Base-by-base conservation (phyloP, 2,797 vertebrate genomes). In the Antennarius maculatus region DNA sequence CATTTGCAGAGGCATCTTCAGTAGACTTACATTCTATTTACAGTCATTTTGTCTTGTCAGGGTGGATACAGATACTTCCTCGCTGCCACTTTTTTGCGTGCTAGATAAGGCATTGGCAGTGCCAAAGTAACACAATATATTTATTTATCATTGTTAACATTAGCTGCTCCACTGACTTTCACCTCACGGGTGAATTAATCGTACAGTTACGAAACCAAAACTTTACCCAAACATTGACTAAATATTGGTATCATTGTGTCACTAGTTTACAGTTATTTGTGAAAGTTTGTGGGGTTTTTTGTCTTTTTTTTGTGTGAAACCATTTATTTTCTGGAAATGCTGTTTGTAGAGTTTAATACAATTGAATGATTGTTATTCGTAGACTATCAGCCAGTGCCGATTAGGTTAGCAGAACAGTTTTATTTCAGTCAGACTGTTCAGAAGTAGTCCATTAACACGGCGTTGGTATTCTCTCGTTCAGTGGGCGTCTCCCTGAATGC, bases 31-130 rank as follows among this genome's bases (percentile, higher is more conserved):
- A 52, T 31, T 43, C 48, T 67, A 11, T 85, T 81, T 74, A 23
- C 47, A 49, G 61, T 51, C 54, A 42, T 47, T 34, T 51, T 28
- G 50, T 65, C 54, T 82, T 83, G 85, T 73, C 82, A 76, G 70
- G 55, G 46, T 31, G 66, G 66, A 80, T 39, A 71, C 61, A 79
- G 61, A 83, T 18, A 66, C 10, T 66, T 77, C 74, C 27, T 0
- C 61, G 18, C 29, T 59, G 45, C 63, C 17, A 29, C 47, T 46
- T 69, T 61, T 59, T 46, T 39, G 23, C 59, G 15, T 52, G 43
- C 7, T 9, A 67, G 59, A 61, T 76, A 45, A 53, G 63, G 17
- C n/a, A 46, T 41, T 55, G 48, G 2, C 6, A 14, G 12, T 62
- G 54, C 37, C 37, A 1, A 48, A 16, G 34, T 37, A 47, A 50